Percentiles rank a stretch among this genome's conserved stretches.
Conservation (phyloP, 2,113 vertebrate genomes). For the Engraulis encrasicolus region DNA sequence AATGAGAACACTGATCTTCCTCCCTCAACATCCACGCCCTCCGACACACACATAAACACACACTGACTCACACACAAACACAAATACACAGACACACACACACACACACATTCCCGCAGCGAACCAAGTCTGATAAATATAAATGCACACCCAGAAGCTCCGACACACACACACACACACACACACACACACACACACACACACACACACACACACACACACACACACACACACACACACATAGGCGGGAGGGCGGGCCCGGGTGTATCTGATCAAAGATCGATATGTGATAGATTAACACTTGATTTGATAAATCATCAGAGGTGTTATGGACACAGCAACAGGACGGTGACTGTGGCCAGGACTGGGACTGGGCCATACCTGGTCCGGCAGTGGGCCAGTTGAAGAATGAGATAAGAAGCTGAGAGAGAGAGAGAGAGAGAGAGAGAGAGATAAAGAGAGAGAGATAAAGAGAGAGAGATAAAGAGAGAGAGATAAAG, state of each 20-base stretch:
- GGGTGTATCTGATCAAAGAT: constrained; percentile 46
- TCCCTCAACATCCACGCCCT: constrained; percentile 32
- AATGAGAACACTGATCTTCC: constrained; percentile 54
- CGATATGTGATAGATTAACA: constrained; percentile 49
- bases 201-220: background rate
- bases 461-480: no score
- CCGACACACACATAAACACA: constrained; percentile 14
- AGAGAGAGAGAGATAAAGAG: no score
- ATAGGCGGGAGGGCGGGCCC: no score
- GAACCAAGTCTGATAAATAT: no score
- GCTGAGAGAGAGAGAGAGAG: no score
- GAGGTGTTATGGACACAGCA: background rate
- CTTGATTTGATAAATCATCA: constrained; percentile 54
- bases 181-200: background rate
- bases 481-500: no score
- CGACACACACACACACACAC: background rate
- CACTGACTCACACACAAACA: constrained; percentile 9
- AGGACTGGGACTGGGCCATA: background rate
- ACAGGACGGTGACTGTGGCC: background rate
- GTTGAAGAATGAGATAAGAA: no score
- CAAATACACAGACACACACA: background rate
- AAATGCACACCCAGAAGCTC: no score
- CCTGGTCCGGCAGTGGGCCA: no score
- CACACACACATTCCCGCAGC: no score
- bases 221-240: constrained; percentile 6